Base-by-base conservation (phyloP, 2,888 invertebrate species). In the Agrilus biguttatus region DNA sequence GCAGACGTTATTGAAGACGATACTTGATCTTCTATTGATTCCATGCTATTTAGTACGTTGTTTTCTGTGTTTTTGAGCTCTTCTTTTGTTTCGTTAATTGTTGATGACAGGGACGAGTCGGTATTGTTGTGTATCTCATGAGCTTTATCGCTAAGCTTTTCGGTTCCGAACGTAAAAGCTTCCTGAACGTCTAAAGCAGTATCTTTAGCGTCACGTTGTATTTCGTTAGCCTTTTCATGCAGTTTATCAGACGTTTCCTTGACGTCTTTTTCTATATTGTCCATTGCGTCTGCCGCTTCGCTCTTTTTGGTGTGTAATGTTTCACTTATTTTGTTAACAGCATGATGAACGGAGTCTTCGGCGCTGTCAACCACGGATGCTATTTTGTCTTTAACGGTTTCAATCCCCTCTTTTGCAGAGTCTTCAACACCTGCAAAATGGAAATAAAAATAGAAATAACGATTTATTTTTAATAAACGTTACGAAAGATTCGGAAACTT, bases 351-450 rank as follows among this genome's bases (percentile, higher is more conserved):
- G 28, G 28, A 28, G 28, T 28, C 28, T 28, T 28, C 28, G 28
- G 28, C 28, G 28, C 28, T 28, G 3, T 55, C 57, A 14, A 62
- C 54, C 2, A 60, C 57, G 1, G 58, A 47, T 21, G 56, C 61
- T 23, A 65, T 51, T 19, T 60, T 57, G 40, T 59, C 55, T 51
- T 61, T 65, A 1, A 62, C 64, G 4, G 57, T 57, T 19, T 51
- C 54, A 6, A 63, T 50, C 5, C 57, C 59, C 7, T 62, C 62
- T 47, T 58, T 56, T 5, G 59, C 60, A 14, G 57, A 48, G 13
- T 60, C 59, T 4, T 59, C 58, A 12, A 59, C 59, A 47, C 60
- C 63, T 64, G 49, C 39, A 56, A 57, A 14, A 36, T 14, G 7
- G 7, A 17, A 36, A 36, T 36, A 36, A 8, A 35, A 8, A n/a